Evolutionary conservation across 2,797 vertebrate species (phyloP), one percentile per base, ranked within the genome.

Genomic region (Bufotes viridis): DNA sequence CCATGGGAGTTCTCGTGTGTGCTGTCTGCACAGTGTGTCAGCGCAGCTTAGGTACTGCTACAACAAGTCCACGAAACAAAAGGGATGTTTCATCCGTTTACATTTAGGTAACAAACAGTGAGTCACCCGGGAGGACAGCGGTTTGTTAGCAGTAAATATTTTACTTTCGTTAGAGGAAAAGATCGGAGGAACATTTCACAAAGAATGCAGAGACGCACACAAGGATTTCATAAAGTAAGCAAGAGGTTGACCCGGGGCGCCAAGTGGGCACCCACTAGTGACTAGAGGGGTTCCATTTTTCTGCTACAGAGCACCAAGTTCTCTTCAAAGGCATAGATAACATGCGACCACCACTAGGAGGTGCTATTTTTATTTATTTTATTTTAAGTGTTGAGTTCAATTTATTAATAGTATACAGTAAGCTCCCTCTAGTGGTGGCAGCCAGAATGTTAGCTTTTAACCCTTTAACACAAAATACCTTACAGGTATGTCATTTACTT

Each of bases 121-220:
- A 85, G 72, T 85, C 72, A 78, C 58, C 63, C 42, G 7, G 57
- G 72, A 85, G 72, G 70, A 85, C 72, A 53, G 22, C 5, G 55
- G 29, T 76, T 76, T 85, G 53, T 75, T 51, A 51, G 58, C 72
- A 85, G 72, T 78, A 85, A 85, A 75, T 85, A 85, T 78, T 85
- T 76, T 78, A 84, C 67, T 76, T 85, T 85, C 72, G 78, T 75
- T 85, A 85, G 55, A 42, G 49, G 67, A 51, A 65, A 57, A 70
- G 65, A 22, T 70, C 49, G 51, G 17, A 29, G 81, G 69, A 60
- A 58, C 53, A 12, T 18, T 53, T 15, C 26, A 58, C 67, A 60
- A 72, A 13, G 67, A 74, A 84, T 84, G 26, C 3, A 55, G 53
- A 74, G 53, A 74, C 69, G 70, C 69, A 84, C 55, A 84, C 24